Conservation (phyloP, 2,888 invertebrate genomes). For the Euplexia lucipara region DNA sequence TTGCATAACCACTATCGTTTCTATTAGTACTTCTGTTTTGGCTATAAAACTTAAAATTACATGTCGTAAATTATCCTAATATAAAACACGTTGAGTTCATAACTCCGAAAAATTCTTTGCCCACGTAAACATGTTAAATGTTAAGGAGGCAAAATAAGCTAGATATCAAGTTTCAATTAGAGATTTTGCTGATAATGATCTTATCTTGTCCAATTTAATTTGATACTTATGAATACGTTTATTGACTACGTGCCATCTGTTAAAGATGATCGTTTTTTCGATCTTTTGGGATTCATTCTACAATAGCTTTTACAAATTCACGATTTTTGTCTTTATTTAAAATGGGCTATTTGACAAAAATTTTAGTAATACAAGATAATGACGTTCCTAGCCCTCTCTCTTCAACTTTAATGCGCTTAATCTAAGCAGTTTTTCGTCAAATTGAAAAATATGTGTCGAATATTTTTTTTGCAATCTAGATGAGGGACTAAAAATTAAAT, state of each 20-base stretch:
- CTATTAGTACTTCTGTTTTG: slow-evolving; percentile 38
- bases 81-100: slow-evolving; percentile 55
- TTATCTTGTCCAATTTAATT: slow-evolving; percentile 61
- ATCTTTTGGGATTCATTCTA: neutral
- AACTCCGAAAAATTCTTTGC: slow-evolving; percentile 53
- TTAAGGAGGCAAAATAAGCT: slow-evolving; percentile 59
- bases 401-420: too few species aligned
- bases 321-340: too few species aligned
- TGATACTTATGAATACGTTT: slow-evolving; percentile 46
- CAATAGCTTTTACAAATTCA: too few species aligned
- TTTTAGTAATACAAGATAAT: too few species aligned
- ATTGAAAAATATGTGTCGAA: too few species aligned
- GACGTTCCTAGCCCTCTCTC: too few species aligned
- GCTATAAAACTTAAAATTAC: slow-evolving; percentile 49
- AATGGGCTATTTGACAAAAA: too few species aligned
- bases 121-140: slow-evolving; percentile 62
- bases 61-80: slow-evolving; percentile 55
- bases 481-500: too few species aligned
- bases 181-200: slow-evolving; percentile 73
- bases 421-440: too few species aligned
- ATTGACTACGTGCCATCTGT: neutral
- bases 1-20: slow-evolving; percentile 41
- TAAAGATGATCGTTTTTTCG: neutral
- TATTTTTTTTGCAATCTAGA: too few species aligned
- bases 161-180: slow-evolving; percentile 82